These are phyloP conservation scores for Daphoenositta chrysoptera DNA, from an alignment of 2,113 vertebrate genomes.

Conservation along the genomic window DNA sequence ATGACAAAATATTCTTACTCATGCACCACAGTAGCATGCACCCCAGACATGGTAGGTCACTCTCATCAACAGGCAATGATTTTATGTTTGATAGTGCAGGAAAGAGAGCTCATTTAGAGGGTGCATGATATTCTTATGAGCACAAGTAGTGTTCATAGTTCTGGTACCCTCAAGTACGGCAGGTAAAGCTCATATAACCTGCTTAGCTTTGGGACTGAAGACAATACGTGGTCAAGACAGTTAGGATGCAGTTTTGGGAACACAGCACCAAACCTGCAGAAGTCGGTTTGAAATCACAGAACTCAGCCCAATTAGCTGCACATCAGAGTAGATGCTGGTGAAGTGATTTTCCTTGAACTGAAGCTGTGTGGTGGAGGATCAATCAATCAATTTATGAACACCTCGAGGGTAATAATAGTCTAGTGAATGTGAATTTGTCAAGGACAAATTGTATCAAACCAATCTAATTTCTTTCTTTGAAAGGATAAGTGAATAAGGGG, in stretches of 20 bases:
- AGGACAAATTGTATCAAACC: constrained; percentile 63
- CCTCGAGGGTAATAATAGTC: constrained; percentile 54
- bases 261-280: background rate
- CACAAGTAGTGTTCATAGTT: background rate
- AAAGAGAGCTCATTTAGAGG: background rate
- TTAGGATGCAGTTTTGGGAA: background rate
- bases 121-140: background rate
- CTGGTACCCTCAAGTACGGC: background rate
- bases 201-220: background rate
- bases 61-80: background rate
- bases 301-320: background rate
- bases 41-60: background rate
- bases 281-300: background rate
- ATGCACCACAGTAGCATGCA: background rate
- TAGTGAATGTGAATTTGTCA: constrained; percentile 57
- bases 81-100: background rate
- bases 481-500: constrained; percentile 55
- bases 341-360: constrained; percentile 35
- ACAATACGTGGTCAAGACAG: background rate
- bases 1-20: background rate
- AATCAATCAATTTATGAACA: constrained; percentile 62
- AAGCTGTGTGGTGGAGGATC: background rate
- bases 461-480: constrained; percentile 63
- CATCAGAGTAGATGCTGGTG: background rate
- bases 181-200: background rate